Evolutionary conservation across 2,113 vertebrate genomes (phyloP), one percentile per base, ranked within the genome.

Genomic region (Arenaria interpres): DNA sequence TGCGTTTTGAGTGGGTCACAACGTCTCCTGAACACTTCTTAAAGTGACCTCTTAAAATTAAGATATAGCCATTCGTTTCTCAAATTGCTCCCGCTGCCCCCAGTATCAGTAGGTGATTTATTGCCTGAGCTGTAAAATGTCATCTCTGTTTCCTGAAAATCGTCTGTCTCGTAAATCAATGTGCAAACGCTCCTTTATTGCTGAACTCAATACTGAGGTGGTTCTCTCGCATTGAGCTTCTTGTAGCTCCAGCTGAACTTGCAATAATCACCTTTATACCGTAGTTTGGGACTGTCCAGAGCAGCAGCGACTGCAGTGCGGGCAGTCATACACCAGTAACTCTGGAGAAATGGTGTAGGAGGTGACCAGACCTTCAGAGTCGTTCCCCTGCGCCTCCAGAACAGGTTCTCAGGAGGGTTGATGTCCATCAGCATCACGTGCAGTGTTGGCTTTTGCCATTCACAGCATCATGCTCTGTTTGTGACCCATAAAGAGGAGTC

Each of bases 121-220:
- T 25, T 80, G 32, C 81, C 67, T 39, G n/a, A 92, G 83, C 63
- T 54, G 48, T 43, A 28, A 83, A 64, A 12, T 43, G 48, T 46
- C 56, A 12, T 18, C 89, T 90, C 35, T 56, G n/a, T 23, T 53
- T 33, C 76, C 46, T 50, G 28, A 25, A n/a, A n/a, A 57, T 21
- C 37, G 27, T 54, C 28, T 59, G 27, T 48, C 25, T 3, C 15
- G 25, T 23, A 77, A 48, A 74, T 85, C 82, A 17, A 27, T 22
- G 39, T 48, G 73, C 62, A 43, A 48, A 27, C 27, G 50, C 57
- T 75, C 57, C 2, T 88, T 25, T 24, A 1, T 6, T 54, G 54
- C 37, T 22, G 51, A 9, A 32, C 10, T 11, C 57, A 7, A 27
- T 4, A 3, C 45, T 4, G 5, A 0, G 1, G 1, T 15, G 21